These are phyloP conservation scores for Picus viridis DNA, from an alignment of 2,797 vertebrate genomes.

Conservation along the genomic window DNA sequence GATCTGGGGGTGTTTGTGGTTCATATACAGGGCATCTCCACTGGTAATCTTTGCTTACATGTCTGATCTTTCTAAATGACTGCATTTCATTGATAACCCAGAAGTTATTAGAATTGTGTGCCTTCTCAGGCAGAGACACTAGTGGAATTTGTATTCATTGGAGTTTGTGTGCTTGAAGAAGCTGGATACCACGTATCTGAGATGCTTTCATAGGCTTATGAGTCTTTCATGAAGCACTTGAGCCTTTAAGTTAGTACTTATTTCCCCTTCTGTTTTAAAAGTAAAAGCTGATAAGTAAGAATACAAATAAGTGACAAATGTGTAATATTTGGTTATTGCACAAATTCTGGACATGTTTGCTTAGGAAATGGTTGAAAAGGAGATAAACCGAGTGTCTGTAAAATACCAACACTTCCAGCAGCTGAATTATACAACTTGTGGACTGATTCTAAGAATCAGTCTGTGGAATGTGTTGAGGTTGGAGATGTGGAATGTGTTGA, in stretches of 20 bases:
- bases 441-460: not conserved
- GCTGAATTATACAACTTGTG: not conserved
- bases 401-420: not conserved
- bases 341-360: not conserved
- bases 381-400: not conserved
- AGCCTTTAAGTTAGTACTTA: not conserved
- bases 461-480: not conserved
- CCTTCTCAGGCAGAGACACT: not conserved
- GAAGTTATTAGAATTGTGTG: not conserved
- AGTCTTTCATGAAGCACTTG: not conserved
- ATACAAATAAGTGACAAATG: not conserved
- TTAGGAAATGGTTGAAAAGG: not conserved
- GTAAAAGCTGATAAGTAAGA: not conserved
- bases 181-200: not conserved
- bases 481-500: not conserved
- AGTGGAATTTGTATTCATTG: not conserved
- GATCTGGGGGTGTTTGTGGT: not conserved
- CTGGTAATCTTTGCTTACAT: not conserved
- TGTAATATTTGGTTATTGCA: not conserved
- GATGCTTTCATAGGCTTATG: not conserved
- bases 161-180: not conserved
- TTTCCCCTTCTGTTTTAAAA: not conserved
- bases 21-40: not conserved
- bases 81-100: not conserved
- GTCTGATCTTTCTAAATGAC: not conserved